Conservation (phyloP, 2,113 vertebrate genomes). For the Prunella fulvescens region DNA sequence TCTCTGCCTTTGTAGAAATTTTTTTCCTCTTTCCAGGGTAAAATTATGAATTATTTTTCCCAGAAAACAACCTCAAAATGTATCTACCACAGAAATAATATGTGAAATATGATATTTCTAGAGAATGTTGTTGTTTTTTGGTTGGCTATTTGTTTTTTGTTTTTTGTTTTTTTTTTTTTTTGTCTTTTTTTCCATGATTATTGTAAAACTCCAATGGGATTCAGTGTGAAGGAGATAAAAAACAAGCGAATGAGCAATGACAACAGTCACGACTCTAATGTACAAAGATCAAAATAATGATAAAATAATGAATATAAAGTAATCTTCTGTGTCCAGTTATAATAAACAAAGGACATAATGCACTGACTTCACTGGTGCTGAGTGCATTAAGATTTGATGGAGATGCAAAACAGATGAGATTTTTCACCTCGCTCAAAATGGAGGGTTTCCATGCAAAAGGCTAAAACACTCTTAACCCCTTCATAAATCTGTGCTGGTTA, state of each 20-base stretch:
- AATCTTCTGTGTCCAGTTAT: background rate
- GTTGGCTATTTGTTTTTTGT: too few species aligned
- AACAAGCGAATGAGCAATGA: background rate
- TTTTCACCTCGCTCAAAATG: accelerated
- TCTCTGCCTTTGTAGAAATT: background rate
- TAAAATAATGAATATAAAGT: background rate
- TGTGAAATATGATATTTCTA: background rate
- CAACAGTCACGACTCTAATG: background rate
- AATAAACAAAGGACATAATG: background rate
- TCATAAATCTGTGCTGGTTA: background rate
- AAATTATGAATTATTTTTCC: background rate
- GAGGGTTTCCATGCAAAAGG: background rate
- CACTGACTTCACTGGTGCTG: background rate
- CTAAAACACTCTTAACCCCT: background rate
- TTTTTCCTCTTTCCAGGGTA: background rate
- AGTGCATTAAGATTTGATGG: background rate
- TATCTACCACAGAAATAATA: background rate
- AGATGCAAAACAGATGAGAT: accelerated
- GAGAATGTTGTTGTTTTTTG: background rate
- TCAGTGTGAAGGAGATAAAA: background rate
- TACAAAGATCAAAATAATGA: background rate
- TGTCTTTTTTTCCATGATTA: background rate
- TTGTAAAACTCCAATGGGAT: background rate
- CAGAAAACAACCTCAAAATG: background rate
- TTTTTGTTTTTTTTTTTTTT: background rate